Evolutionary conservation across 1,140 invertebrate genomes (phyloP), one percentile per base, ranked within the genome.

Genomic region (Sitobion miscanthi): DNA sequence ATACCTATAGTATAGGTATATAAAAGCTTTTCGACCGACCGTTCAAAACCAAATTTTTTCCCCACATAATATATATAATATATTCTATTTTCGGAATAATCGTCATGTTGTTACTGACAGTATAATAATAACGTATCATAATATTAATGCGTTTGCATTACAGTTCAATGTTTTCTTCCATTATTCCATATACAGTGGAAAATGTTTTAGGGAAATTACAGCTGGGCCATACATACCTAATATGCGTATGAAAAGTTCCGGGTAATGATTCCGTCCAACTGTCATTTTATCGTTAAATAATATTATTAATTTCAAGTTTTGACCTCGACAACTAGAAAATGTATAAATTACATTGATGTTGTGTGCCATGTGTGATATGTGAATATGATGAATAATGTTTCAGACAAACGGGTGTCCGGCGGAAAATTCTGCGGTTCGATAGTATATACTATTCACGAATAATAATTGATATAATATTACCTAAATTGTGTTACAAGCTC

Each of bases 181-280:
- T 77, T n/a, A 77, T 77, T 77, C 14, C 25, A 30, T 52, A 52
- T 52, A 49, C 11, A n/a, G 7, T 77, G 62, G 62, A 77, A 77
- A 77, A 77, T 77, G n/a, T n/a, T 77, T 77, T n/a, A n/a, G 62
- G 62, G 62, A 69, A 69, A 69, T n/a, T 69, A 52, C 49, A 52
- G 1, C 49, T 52, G 49, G 49, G 11, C 11, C 49, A 52, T 52
- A 82, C 20, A 83, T 23, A 38, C 38, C 38, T 38, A 42, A 42
- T 83, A 9, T 45, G 21, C 25, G 3, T 3, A 25, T 25, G 42
- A 45, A 85, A 85, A 25, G 3, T 38, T 85, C 23, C 23, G 42
- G 45, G 42, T 45, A 45, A 85, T 85, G 83, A 85, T 85, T 42
- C 38, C 9, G 23, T 85, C 83, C 21, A 85, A 85, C 83, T 42